Evolutionary conservation across 2,797 vertebrate species (phyloP).

Genomic region (Mionectes olivaceus): DNA sequence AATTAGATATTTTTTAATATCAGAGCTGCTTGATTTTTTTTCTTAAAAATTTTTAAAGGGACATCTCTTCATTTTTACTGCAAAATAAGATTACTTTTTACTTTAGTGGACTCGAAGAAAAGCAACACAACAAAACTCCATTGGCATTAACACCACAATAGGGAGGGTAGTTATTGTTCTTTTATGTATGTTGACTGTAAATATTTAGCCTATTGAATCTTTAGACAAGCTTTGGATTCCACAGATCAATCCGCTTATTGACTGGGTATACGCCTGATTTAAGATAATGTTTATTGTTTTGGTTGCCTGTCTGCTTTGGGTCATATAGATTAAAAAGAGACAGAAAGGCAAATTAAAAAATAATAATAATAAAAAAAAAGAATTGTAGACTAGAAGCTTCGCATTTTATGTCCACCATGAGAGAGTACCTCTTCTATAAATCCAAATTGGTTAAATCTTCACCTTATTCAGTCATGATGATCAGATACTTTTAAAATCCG

Average conservation of each 20-base stretch:
- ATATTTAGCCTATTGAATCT: constrained; percentile 47
- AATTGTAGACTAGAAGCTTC: constrained; percentile 30
- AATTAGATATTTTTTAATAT: neutral
- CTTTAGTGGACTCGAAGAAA: constrained; percentile 18
- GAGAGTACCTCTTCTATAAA: constrained; percentile 63
- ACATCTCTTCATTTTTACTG: constrained; percentile 1
- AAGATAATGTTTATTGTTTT: neutral
- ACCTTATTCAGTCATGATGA: constrained; percentile 52
- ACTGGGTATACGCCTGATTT: neutral
- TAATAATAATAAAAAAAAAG: neutral
- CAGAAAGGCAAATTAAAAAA: neutral
- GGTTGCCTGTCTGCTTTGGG: constrained; percentile 8
- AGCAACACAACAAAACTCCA: neutral
- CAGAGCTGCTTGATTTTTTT: neutral
- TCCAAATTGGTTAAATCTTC: constrained; percentile 62
- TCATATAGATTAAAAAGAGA: neutral
- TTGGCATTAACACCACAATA: constrained; percentile 47
- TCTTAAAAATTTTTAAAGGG: neutral
- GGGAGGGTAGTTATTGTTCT: constrained; percentile 36
- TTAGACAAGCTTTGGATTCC: neutral
- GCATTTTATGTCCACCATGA: constrained; percentile 44
- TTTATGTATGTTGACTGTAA: constrained; percentile 57
- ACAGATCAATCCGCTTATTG: neutral
- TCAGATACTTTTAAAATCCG: constrained; percentile 75
- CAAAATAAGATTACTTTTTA: neutral